Evolutionary conservation across 2,113 vertebrate species (phyloP).

Genomic region (Tricholaema leucomelas): DNA sequence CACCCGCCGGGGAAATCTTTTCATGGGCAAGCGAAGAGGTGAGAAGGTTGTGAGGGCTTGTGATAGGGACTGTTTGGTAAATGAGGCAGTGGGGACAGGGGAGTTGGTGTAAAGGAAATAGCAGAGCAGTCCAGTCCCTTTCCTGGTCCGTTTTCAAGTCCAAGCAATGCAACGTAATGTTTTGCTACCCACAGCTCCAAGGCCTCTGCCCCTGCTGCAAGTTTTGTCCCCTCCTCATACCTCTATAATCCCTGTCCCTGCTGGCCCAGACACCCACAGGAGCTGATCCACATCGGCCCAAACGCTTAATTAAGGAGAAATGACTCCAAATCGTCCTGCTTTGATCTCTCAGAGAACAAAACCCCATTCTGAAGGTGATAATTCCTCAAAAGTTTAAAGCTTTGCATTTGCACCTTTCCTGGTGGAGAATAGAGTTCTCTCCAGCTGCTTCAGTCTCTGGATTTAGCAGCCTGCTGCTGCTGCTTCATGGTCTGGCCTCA

Average conservation of each 20-base stretch:
- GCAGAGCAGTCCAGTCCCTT: background rate
- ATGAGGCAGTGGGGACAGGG: background rate
- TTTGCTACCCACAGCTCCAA: background rate
- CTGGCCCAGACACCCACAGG: background rate
- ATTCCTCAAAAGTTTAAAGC: background rate
- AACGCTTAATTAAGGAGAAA: background rate
- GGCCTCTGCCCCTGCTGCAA: background rate
- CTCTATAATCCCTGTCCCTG: background rate
- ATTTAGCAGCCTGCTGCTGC: background rate
- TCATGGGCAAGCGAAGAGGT: accelerated
- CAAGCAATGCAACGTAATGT: accelerated
- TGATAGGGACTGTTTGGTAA: accelerated
- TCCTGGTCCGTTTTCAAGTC: background rate
- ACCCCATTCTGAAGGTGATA: background rate
- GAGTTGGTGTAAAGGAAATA: accelerated
- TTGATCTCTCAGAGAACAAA: background rate
- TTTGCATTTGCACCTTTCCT: background rate
- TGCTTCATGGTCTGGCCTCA: background rate
- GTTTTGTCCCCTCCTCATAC: background rate
- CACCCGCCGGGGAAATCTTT: background rate
- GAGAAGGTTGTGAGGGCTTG: background rate
- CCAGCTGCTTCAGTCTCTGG: no score
- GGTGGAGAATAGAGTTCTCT: background rate
- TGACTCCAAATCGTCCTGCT: background rate
- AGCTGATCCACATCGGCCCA: background rate